Evolutionary conservation across 2,113 vertebrate genomes (phyloP).

Genomic region (Psephotus haematonotus): DNA sequence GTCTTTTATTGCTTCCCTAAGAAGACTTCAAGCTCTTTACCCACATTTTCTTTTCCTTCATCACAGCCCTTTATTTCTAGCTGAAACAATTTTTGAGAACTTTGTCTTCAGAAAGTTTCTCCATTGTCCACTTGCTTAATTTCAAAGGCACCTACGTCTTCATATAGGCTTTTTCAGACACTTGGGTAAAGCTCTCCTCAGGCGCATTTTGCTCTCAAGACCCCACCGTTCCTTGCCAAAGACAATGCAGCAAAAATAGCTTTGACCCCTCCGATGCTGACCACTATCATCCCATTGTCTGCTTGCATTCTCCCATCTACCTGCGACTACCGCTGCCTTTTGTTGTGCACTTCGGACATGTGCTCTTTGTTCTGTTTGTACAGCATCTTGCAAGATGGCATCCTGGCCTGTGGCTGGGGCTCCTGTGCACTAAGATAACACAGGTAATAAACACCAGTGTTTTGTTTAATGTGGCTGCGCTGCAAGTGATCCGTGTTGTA

Average conservation of each 20-base stretch:
- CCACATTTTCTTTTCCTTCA: background rate
- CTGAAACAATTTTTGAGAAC: background rate
- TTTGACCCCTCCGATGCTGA: background rate
- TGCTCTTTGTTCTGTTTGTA: slow-evolving; percentile 51
- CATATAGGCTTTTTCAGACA: background rate
- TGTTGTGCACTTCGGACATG: background rate
- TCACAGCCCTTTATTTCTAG: background rate
- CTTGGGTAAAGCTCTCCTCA: background rate
- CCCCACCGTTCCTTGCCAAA: background rate
- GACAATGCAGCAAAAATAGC: background rate
- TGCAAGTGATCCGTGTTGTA: accelerated
- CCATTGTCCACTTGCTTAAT: background rate
- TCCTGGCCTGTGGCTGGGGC: background rate
- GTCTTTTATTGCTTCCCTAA: background rate
- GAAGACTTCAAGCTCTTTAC: background rate
- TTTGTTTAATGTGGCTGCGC: background rate
- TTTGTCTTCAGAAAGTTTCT: background rate
- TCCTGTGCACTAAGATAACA: background rate
- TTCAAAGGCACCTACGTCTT: background rate
- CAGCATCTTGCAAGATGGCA: slow-evolving; percentile 47
- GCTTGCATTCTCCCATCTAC: background rate
- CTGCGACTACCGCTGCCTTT: background rate
- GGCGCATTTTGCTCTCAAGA: background rate
- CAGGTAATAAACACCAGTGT: background rate
- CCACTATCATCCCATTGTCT: background rate